Evolutionary conservation across 2,113 vertebrate genomes (phyloP).

Genomic region (Chloropsis cyanopogon): DNA sequence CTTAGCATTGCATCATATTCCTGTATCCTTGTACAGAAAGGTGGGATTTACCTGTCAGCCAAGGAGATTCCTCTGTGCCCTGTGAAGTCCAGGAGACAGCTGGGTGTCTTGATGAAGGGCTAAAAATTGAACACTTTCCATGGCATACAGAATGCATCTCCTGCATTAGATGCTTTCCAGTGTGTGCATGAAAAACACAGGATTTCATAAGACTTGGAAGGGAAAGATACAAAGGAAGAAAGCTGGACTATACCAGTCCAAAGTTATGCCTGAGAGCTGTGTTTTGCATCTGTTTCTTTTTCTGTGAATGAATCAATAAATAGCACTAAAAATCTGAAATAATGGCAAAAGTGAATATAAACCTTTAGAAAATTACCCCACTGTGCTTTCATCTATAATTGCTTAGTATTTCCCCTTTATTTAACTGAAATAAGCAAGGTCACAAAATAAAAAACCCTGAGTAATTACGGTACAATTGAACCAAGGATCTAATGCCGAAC

Average conservation of each 20-base stretch:
- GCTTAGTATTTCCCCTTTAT: background rate
- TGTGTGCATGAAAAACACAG: background rate
- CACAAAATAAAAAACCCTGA: background rate
- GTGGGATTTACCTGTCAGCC: background rate
- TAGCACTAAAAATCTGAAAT: background rate
- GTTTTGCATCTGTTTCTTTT: background rate
- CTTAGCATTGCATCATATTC: rapidly evolving
- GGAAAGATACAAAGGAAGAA: background rate
- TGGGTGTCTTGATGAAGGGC: background rate
- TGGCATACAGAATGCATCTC: background rate
- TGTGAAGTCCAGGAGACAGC: background rate
- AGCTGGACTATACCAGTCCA: background rate
- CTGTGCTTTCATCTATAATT: background rate
- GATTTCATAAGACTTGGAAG: background rate
- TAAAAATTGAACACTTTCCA: background rate
- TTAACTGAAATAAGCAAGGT: background rate
- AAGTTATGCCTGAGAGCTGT: background rate
- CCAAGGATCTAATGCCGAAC: background rate
- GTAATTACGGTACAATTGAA: background rate
- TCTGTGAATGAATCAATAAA: background rate
- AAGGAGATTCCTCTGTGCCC: background rate
- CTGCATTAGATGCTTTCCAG: background rate
- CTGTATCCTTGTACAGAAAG: background rate
- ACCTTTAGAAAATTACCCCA: background rate
- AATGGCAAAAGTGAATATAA: background rate